phyloP scores from a whole-genome alignment of 2,797 vertebrate genomes.

The Lacerta viridis region DNA sequence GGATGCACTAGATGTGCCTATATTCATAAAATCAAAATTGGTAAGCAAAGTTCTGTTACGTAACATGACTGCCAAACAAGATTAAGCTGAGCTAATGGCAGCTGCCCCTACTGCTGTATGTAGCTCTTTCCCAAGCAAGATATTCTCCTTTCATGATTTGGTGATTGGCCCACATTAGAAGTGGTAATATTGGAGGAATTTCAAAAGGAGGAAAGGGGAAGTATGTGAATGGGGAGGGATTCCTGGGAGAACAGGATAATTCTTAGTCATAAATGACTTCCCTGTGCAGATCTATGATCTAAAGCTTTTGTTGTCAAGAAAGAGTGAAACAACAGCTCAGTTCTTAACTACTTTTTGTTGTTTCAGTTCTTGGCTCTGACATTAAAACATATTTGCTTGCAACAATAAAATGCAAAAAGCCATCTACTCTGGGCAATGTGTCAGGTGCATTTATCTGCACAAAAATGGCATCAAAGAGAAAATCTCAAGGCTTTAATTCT shows the following conservation, averaged over 20 bases:
- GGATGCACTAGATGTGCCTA: background rate
- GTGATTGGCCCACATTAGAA: background rate
- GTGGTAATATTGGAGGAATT: background rate
- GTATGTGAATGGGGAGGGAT: background rate
- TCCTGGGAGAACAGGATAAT: background rate
- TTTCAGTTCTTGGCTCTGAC: background rate
- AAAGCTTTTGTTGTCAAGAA: background rate
- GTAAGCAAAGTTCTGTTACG: constrained; percentile 26
- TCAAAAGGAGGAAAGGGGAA: background rate
- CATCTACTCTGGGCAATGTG: constrained; percentile 11
- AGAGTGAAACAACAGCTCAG: background rate
- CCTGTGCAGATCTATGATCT: background rate
- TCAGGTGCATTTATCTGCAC: constrained; percentile 5
- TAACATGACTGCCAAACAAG: constrained; percentile 17
- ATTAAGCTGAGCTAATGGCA: background rate
- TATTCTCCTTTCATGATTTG: background rate
- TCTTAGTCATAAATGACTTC: background rate
- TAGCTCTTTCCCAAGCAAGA: background rate
- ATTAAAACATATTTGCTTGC: constrained; percentile 21
- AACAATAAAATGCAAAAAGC: background rate
- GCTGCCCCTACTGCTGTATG: background rate
- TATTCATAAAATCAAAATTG: constrained; percentile 28
- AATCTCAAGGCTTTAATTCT: constrained; percentile 4
- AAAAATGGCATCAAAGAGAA: constrained; percentile 14
- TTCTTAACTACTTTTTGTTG: background rate